Base-by-base conservation (phyloP, 2,888 invertebrate species). In the Papilio elwesi region DNA sequence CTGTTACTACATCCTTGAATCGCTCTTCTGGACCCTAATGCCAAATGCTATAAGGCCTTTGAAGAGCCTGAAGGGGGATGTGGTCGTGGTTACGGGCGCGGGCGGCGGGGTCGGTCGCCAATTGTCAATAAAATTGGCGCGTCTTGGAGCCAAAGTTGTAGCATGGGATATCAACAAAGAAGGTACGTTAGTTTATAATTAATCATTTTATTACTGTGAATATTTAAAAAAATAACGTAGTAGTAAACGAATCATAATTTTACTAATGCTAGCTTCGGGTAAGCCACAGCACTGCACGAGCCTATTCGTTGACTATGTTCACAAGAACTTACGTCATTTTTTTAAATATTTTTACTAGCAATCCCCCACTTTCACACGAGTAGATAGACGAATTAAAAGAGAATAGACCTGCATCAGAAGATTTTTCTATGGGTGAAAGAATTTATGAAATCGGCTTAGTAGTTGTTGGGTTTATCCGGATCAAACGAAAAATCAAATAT, bases 121-220 rank as follows among this genome's bases (percentile, higher is more conserved):
- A 74, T 91, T 98, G 79, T 96, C 97, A 0, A 83, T 96, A 2
- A 96, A 96, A 84, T 94, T 98, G 76, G 97, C 97, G 2, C 95
- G 95, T 79, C 94, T 96, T 55, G 96, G 97, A 78, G 97, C 97
- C 48, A 95, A 94, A 80, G 96, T 98, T 62, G 96, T 98, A 38
- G 93, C 98, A 62, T 98, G 98, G 98, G 98, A 99, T 87, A 95
- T 98, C 68, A 97, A 97, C 86, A 95, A 96, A 88, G 94, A 95
- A 91, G 96, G 97, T 96, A 86, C 80, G 81, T 78, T 57, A 26
- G 13, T 8, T n/a, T n/a, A 9, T 16, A 8, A 53, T 36, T 9
- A 59, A 0, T 59, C 5, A 48, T n/a, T n/a, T n/a, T n/a, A n/a
- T 16, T 48, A 26, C 26, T 26, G 26, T 26, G 26, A 26, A 26